Base-by-base conservation (phyloP, 1,140 invertebrate species). In the Zaprionus camerounensis region DNA sequence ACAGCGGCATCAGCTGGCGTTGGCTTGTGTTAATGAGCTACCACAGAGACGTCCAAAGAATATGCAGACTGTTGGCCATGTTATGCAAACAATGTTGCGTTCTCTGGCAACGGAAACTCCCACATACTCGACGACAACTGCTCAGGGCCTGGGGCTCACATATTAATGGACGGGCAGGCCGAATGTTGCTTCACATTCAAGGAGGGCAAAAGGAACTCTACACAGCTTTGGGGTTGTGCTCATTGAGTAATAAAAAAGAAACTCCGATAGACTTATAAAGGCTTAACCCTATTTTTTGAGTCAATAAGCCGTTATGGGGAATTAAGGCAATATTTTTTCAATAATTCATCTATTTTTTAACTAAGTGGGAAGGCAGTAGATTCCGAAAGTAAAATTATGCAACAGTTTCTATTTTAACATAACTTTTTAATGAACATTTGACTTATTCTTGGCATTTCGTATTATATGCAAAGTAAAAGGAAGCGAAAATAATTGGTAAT, bases 11-110 rank as follows among this genome's bases (percentile, higher is more conserved):
- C 72, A 75, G 72, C 58, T 75, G 72, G 62, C 65, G 57, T 71
- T 44, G n/a, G 41, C 41, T 36, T 64, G 76, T 69, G 68, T 82
- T 80, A 86, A 87, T 87, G 70, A 86, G 80, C 76, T 62, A 38
- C 36, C 69, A 76, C 38, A 38, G 44, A 26, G 24, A 11, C 20
- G 34, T 9, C 34, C 20, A 41, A 41, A 24, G 41, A 51, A 71
- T 71, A 24, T 55, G 57, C 31, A 67, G 71, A 41, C 64, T 34
- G 63, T 67, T 7, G 34, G 31, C 55, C 44, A 41, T 65, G 58
- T 63, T 79, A 82, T 66, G 76, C 64, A 83, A 80, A 44, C 58
- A 81, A 77, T 74, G 44, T 65, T 44, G 46, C 12, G 24, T 56
- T 26, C 58, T 31, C 34, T 61, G 55, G 15, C 7, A 22, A 7